These are phyloP conservation scores for Branchinecta sandiegonensis DNA, from an alignment of 2,888 invertebrate genomes.

Conservation along the genomic window DNA sequence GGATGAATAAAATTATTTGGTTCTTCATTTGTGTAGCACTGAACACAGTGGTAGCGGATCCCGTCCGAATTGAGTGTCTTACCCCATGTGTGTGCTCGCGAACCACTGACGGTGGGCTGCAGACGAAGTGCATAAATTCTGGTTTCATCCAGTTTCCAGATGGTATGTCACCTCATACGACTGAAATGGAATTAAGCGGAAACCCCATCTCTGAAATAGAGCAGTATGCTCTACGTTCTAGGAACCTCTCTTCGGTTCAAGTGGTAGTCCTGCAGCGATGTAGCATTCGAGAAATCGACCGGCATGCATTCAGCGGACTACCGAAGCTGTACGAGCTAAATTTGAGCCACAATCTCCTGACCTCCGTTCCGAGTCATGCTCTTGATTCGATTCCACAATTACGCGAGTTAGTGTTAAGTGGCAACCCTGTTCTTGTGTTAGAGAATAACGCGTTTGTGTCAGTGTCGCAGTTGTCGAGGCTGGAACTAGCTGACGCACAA, in stretches of 20 bases:
- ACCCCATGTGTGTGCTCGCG: neutral
- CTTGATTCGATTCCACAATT: slow-evolving; percentile 57
- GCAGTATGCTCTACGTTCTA: slow-evolving; percentile 56
- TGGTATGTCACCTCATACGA: neutral
- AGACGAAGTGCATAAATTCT: neutral
- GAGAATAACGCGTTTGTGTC: slow-evolving; percentile 45
- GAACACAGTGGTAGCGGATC: no score
- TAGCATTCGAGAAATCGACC: slow-evolving; percentile 50
- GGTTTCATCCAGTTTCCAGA: slow-evolving; percentile 1
- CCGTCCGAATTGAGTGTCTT: no score
- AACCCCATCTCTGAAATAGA: slow-evolving; percentile 52
- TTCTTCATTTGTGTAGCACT: no score
- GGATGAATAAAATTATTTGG: no score
- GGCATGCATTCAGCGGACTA: slow-evolving; percentile 57
- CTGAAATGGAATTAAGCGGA: slow-evolving; percentile 55
- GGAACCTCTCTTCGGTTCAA: slow-evolving; percentile 62
- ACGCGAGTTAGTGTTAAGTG: slow-evolving; percentile 54
- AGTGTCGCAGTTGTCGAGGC: slow-evolving; percentile 48
- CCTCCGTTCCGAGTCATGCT: slow-evolving; percentile 52
- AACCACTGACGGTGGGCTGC: neutral
- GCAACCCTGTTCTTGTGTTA: slow-evolving; percentile 57
- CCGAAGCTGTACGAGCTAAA: slow-evolving; percentile 68
- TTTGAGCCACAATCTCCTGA: slow-evolving; percentile 54
- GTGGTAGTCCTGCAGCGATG: slow-evolving; percentile 60
- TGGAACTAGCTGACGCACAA: slow-evolving; percentile 58